These are phyloP conservation scores for Thripadectes ignobilis DNA, from an alignment of 2,797 vertebrate genomes.

Conservation along the genomic window DNA sequence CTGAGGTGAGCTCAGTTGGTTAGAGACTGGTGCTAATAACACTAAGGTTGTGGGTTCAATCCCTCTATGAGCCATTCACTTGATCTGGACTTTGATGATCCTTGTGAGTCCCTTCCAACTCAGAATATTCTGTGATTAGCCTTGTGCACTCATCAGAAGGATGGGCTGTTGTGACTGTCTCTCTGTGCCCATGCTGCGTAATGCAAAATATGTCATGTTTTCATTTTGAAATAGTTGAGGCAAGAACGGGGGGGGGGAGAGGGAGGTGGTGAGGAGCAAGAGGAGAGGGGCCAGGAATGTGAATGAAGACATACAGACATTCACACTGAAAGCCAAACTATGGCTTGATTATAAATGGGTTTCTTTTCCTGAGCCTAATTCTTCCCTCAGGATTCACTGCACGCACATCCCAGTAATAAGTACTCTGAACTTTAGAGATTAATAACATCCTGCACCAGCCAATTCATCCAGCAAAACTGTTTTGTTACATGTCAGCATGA, in stretches of 20 bases:
- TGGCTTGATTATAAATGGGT: not conserved
- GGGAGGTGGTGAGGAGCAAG: too few species aligned
- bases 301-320: not conserved
- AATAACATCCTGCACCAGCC: not conserved
- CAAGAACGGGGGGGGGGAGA: not conserved
- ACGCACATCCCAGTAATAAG: not conserved
- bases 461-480: constrained; percentile 13
- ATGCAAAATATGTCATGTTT: not conserved
- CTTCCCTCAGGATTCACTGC: not conserved
- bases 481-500: not conserved
- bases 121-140: not conserved
- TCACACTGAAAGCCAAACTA: not conserved
- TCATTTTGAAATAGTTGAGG: not conserved
- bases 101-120: not conserved
- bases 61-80: not conserved
- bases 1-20: not conserved
- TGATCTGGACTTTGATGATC: not conserved
- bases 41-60: not conserved
- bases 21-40: not conserved
- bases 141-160: not conserved
- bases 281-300: not conserved
- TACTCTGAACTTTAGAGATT: constrained; percentile 24
- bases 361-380: not conserved
- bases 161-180: not conserved
- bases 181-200: not conserved